A percentile compares a stretch with the other conserved stretches of the same genome.
Conservation (phyloP, 2,113 vertebrate genomes). For the Panurus biarmicus region DNA sequence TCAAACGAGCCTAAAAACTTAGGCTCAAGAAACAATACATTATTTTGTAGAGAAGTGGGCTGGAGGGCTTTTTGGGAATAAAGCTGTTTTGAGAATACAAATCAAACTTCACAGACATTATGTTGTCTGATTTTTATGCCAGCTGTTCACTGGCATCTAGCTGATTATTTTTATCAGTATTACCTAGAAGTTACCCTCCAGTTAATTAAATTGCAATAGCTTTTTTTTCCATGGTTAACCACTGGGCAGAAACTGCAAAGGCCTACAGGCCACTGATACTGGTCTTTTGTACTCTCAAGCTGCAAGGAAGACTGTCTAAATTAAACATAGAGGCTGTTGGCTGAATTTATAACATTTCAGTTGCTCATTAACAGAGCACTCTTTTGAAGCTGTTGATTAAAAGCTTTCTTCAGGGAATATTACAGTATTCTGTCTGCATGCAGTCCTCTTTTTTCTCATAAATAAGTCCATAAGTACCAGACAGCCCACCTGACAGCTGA, state of each 20-base stretch:
- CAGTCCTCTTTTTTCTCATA: not conserved
- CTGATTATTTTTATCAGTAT: not conserved
- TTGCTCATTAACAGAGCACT: conserved; percentile 11
- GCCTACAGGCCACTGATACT: conserved; percentile 8
- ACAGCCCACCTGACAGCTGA: not conserved
- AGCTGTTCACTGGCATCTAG: not conserved
- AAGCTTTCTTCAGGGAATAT: conserved; percentile 6
- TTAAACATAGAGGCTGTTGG: conserved; percentile 10
- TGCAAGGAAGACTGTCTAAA: conserved; percentile 21
- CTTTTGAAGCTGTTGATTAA: conserved; percentile 35
- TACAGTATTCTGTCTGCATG: not conserved
- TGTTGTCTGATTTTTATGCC: not conserved
- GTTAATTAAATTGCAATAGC: conserved; percentile 33
- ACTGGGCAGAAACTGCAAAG: not conserved
- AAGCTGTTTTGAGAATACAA: not conserved
- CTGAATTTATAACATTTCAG: conserved; percentile 31
- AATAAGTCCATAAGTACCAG: not conserved
- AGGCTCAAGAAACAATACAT: not conserved
- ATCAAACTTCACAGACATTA: not conserved
- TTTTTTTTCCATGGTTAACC: conserved; percentile 28
- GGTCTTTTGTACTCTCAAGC: conserved; percentile 6
- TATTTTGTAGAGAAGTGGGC: not conserved
- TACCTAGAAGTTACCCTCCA: not conserved
- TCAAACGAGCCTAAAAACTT: not conserved
- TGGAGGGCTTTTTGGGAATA: not conserved